Evolutionary conservation across 2,888 invertebrate genomes (phyloP).

Genomic region (Petrolisthes manimaculis): DNA sequence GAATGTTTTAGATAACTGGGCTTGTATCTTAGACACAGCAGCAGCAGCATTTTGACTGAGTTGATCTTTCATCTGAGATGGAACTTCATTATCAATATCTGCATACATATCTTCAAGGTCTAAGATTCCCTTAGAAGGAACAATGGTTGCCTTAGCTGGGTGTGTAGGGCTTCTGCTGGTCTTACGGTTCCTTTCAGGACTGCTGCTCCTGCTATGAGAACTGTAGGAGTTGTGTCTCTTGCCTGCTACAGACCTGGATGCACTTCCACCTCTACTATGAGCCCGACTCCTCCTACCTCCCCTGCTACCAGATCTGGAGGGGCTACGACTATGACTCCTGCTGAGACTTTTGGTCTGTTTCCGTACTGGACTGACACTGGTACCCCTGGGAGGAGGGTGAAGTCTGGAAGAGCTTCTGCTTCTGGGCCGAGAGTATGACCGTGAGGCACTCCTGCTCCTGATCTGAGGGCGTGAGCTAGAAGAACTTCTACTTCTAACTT

Average conservation of each 20-base stretch:
- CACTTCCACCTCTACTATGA: not conserved
- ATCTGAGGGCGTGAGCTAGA: no score
- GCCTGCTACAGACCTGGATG: not conserved
- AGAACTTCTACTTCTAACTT: no score
- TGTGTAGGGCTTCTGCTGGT: not conserved
- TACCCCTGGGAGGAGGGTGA: not conserved
- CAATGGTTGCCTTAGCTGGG: not conserved
- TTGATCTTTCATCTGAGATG: not conserved
- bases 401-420: constrained; percentile 13
- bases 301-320: constrained; percentile 1
- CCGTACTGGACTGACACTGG: not conserved
- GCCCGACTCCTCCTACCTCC: not conserved
- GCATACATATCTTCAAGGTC: constrained; percentile 33
- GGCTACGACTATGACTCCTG: constrained; percentile 11
- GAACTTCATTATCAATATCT: constrained; percentile 16
- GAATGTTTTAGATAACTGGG: constrained; percentile 23
- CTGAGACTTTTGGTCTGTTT: constrained; percentile 5
- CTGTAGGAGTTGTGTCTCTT: not conserved
- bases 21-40: constrained; percentile 21
- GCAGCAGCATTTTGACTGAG: not conserved
- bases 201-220: constrained; percentile 7
- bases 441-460: no score
- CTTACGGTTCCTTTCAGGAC: not conserved
- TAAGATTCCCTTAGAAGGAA: not conserved
- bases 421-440: not conserved